Evolutionary conservation across 2,888 invertebrate species (phyloP).

Genomic region (Troides aeacus): DNA sequence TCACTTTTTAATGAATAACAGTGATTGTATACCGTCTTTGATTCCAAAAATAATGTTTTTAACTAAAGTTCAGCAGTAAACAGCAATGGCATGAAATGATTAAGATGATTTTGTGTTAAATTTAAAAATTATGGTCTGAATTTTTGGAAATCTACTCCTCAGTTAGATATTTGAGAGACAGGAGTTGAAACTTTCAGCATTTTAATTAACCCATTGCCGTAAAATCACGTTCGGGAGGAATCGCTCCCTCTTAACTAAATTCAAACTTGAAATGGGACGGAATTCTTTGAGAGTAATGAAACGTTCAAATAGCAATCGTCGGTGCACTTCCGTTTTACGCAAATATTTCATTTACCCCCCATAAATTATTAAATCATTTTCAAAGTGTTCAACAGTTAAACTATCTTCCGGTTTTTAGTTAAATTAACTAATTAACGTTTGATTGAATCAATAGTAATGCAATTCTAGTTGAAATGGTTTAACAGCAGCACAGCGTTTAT

Average conservation of each 20-base stretch:
- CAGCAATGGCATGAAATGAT: not conserved
- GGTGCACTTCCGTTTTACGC: not conserved
- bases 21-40: too few species aligned
- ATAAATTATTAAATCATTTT: too few species aligned
- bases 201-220: constrained; percentile 22
- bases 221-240: constrained; percentile 22
- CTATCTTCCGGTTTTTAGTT: too few species aligned
- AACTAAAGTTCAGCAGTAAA: too few species aligned
- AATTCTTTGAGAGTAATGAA: constrained; percentile 7
- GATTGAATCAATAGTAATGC: too few species aligned
- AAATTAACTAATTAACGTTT: too few species aligned
- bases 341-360: not conserved
- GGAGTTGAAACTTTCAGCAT: constrained; percentile 22
- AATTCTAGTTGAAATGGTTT: too few species aligned
- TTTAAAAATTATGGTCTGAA: not conserved
- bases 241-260: constrained; percentile 10
- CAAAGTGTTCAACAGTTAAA: too few species aligned
- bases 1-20: too few species aligned
- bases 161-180: constrained; percentile 9
- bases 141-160: constrained; percentile 5
- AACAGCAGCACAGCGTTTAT: too few species aligned
- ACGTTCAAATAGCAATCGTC: constrained; percentile 8
- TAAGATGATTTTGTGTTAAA: too few species aligned
- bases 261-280: constrained; percentile 16
- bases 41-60: too few species aligned